Base-by-base conservation (phyloP, 2,888 invertebrate species). In the Drosophila stalkeri region DNA sequence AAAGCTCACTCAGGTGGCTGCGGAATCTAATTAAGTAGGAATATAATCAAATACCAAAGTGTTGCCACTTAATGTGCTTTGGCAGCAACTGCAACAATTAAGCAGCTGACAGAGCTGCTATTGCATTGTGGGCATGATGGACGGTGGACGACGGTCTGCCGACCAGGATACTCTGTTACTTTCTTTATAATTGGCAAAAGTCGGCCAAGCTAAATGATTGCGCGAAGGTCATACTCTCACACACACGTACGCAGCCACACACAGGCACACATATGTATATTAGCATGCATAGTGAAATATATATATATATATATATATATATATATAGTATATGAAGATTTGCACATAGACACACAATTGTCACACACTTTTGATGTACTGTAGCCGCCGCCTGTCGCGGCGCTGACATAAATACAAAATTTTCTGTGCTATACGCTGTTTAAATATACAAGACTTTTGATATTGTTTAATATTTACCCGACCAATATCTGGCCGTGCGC, bases 171-270 rank as follows among this genome's bases (percentile, higher is more conserved):
- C 77, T 80, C 47, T 67, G 44, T 41, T 73, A 64, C 69, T 62
- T 47, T 54, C 66, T 63, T 68, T 74, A 66, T 75, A 83, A 84
- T 83, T 86, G 87, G 78, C 79, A 89, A 68, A 79, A 81, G 64
- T 81, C 77, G 77, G 77, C 73, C 77, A 77, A 80, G 66, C 64
- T 67, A 78, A 63, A 80, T 80, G 72, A 82, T 78, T 86, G 84
- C 79, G 77, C 87, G 87, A 89, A 84, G 89, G 89, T 86, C 87
- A 84, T 69, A 73, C 63, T 49, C 27, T 47, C 51, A 65, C 68
- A 80, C 47, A 69, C 37, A 54, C 44, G 60, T 7, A 39, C 39
- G 16, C 37, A 14, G 16, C 39, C 39, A n/a, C n/a, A 39, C 6
- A 46, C 55, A 73, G 7, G 3, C 23, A 0, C 20, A 52, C 23